A percentile compares a stretch with the other conserved stretches of the same genome.
Conservation (phyloP, 2,113 vertebrate species). For the Marcusenius ussheri region DNA sequence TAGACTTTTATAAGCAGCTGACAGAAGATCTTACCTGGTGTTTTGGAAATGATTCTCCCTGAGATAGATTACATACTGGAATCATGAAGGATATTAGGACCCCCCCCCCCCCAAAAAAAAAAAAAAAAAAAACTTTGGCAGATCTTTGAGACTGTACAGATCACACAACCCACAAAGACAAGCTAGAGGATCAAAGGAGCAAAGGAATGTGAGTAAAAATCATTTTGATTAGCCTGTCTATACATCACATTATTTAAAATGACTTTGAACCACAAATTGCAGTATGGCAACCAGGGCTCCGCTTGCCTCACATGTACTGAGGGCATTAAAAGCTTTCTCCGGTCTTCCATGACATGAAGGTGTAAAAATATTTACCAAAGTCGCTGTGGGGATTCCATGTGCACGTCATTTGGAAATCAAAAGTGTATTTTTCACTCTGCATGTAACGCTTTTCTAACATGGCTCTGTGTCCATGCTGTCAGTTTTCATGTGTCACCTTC, state of each 20-base stretch:
- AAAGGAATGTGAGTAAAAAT: conserved; percentile 5
- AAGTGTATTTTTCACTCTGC: conserved; percentile 22
- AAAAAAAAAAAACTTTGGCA: background rate
- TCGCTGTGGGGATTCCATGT: conserved; percentile 13
- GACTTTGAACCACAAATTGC: background rate
- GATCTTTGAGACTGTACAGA: conserved; percentile 9
- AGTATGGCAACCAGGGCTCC: background rate
- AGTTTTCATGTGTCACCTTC: conserved; percentile 7
- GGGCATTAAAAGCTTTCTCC: background rate
- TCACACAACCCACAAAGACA: background rate
- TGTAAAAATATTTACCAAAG: conserved; percentile 7
- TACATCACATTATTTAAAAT: conserved; percentile 16
- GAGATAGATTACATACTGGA: background rate
- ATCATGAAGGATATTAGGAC: background rate
- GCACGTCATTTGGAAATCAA: conserved; percentile 23
- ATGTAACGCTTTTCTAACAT: conserved; percentile 13
- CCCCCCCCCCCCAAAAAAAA: background rate
- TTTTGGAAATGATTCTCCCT: background rate
- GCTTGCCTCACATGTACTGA: background rate
- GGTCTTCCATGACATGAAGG: conserved; percentile 9
- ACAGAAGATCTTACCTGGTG: background rate
- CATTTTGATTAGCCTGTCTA: background rate
- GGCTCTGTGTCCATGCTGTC: conserved; percentile 5
- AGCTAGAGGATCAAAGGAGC: background rate
- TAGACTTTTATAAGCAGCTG: background rate